Base-by-base conservation (phyloP, 2,888 invertebrate genomes). In the Harmothoe impar region DNA sequence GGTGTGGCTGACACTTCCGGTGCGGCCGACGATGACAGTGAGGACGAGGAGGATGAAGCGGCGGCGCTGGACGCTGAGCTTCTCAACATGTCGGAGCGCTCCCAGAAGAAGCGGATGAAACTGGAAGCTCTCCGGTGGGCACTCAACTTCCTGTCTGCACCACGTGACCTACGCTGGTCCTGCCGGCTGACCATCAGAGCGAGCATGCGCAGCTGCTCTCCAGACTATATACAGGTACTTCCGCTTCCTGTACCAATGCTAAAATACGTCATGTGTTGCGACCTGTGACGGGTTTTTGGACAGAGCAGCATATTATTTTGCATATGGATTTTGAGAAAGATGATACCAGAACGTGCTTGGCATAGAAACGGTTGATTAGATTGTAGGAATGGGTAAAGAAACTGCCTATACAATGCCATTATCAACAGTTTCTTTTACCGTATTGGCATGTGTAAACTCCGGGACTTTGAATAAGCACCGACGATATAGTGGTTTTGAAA, bases 31-130 rank as follows among this genome's bases (percentile, higher is more conserved):
- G 52, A 29, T 0, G 86, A 54, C 54, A 54, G 25, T 20, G 86
- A 86, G 0, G 25, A 29, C 29, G 85, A 85, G 35, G 35, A 33
- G 0, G 54, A 86, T 52, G 86, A 54, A 25, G 84, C 20, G 0
- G 54, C 52, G 17, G 29, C 25, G 1, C 86, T 86, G 5, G 12
- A 86, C 54, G n/a, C 25, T 10, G 86, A 86, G 10, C 33, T 86
- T 51, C 54, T 86, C 25, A 86, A 54, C 17, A 52, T 86, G 54
- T 86, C 86, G 15, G 86, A 86, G 7, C 25, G 86, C 25, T 86
- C 86, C 29, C 20, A 29, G 10, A 25, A 7, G 0, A 86, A 54
- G 86, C 52, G 86, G n/a, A 29, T 86, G 54, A 86, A 54, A 25
- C 29, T 86, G 52, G 86, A 86, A 20, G 86, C 52, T 0, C 56